Evolutionary conservation across 2,113 vertebrate species (phyloP).

Genomic region (Notothenia rossii): DNA sequence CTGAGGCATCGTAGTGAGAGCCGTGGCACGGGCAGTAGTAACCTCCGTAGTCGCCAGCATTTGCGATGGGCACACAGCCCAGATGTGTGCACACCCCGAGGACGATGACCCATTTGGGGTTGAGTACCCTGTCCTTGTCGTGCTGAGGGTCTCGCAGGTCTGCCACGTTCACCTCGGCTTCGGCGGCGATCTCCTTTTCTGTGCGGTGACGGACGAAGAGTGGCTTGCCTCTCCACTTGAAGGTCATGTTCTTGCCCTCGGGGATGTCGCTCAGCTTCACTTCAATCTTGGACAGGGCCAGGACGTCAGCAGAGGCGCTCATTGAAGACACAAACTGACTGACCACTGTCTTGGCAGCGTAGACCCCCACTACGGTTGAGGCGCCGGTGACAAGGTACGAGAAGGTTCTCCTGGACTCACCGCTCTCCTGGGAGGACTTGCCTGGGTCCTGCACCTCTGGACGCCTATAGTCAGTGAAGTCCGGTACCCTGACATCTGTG

Average conservation of each 20-base stretch:
- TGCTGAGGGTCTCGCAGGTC: conserved; percentile 91
- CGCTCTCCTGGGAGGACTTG: conserved; percentile 86
- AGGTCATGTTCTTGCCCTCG: conserved; percentile 94
- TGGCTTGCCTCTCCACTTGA: conserved; percentile 95
- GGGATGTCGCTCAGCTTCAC: conserved; percentile 92
- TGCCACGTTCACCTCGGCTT: conserved; percentile 85
- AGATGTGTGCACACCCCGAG: conserved; percentile 93
- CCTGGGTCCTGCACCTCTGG: conserved; percentile 82
- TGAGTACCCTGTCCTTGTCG: conserved; percentile 87
- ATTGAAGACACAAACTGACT: conserved; percentile 91
- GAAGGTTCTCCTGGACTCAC: conserved; percentile 86
- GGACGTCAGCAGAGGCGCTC: conserved; percentile 93
- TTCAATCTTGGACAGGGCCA: conserved; percentile 93
- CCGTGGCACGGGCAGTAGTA: conserved; percentile 98
- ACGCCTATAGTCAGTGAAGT: conserved; percentile 92
- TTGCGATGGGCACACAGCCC: conserved; percentile 93
- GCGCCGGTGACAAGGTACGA: conserved; percentile 92
- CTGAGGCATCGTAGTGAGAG: conserved; percentile 95
- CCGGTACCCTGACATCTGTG: conserved; percentile 89
- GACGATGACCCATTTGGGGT: conserved; percentile 89
- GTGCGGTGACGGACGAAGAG: conserved; percentile 94
- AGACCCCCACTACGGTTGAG: conserved; percentile 82
- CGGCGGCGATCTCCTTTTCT: conserved; percentile 88
- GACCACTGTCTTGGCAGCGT: conserved; percentile 89
- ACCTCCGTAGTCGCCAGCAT: conserved; percentile 91